These are phyloP conservation scores for Dasysyrphus albostriatus DNA, from an alignment of 2,888 invertebrate genomes.

Conservation along the genomic window DNA sequence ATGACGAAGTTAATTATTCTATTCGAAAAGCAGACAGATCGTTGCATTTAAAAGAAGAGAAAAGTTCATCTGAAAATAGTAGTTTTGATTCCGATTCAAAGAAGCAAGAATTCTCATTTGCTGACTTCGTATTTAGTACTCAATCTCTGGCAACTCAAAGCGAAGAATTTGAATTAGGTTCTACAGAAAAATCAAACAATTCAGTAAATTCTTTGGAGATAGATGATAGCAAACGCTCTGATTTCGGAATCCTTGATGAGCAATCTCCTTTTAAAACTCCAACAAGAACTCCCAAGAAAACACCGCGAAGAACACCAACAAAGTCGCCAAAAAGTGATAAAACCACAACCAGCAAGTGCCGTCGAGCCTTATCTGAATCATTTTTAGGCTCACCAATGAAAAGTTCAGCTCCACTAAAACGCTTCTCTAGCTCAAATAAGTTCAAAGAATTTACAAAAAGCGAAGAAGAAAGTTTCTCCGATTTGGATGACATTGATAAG, in stretches of 20 bases:
- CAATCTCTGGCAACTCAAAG: conserved; percentile 40
- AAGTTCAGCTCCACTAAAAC: conserved; percentile 75
- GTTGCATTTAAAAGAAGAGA: conserved; percentile 6
- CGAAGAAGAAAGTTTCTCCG: conserved; percentile 72
- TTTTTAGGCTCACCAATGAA: conserved; percentile 78
- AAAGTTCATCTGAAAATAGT: neutral
- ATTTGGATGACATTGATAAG: conserved; percentile 81
- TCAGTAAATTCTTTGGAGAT: conserved; percentile 51
- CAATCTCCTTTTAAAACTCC: conserved; percentile 77
- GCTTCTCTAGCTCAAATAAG: conserved; percentile 76
- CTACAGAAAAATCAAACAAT: conserved; percentile 11
- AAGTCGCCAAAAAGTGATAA: neutral
- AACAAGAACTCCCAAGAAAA: conserved; percentile 54
- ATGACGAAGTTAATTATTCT: conserved; percentile 88
- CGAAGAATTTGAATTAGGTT: conserved; percentile 31
- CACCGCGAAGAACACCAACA: conserved; percentile 34
- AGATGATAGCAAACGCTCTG: conserved; percentile 78
- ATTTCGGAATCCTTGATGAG: conserved; percentile 81
- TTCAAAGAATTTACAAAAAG: conserved; percentile 77
- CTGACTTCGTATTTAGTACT: conserved; percentile 56
- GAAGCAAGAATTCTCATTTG: conserved; percentile 69
- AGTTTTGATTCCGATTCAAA: conserved; percentile 8
- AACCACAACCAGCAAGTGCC: conserved; percentile 27
- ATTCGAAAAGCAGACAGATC: conserved; percentile 82
- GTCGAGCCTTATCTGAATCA: conserved; percentile 78